phyloP scores from a whole-genome alignment of 2,113 vertebrate genomes.

The Colinus virginianus region DNA sequence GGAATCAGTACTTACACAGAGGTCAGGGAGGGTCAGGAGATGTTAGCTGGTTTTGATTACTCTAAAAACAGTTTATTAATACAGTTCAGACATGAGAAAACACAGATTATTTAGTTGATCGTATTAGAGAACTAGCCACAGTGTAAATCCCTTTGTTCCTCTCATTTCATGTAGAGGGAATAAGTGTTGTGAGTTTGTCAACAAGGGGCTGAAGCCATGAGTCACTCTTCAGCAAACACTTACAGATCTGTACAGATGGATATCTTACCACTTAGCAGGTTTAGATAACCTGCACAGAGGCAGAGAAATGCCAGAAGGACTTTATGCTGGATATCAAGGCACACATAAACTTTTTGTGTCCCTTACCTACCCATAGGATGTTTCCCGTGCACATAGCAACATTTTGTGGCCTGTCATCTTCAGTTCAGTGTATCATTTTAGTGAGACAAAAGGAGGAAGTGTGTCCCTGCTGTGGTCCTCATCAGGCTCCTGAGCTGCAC shows the following conservation, averaged over 20 bases:
- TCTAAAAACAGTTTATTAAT: conserved; percentile 24
- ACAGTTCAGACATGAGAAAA: conserved; percentile 1
- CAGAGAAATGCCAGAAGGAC: background rate
- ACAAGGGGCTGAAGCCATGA: conserved; percentile 19
- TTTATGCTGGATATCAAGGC: background rate
- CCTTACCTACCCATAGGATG: background rate
- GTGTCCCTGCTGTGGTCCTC: background rate
- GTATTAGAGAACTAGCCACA: background rate
- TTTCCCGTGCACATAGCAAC: background rate
- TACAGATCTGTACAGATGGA: background rate
- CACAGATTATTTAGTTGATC: conserved; percentile 29
- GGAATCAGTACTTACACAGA: background rate
- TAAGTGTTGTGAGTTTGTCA: conserved; percentile 14
- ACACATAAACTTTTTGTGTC: background rate
- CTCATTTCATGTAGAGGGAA: background rate
- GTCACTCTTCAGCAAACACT: conserved; percentile 23
- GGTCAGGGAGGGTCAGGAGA: background rate
- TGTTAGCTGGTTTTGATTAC: background rate
- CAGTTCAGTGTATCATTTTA: background rate
- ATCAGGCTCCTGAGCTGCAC: background rate
- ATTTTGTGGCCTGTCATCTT: background rate
- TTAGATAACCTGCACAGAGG: background rate
- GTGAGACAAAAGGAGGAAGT: background rate
- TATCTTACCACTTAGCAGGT: background rate
- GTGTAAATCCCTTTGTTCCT: background rate